Conservation (phyloP, 2,113 vertebrate genomes). For the Laterallus jamaicensis region DNA sequence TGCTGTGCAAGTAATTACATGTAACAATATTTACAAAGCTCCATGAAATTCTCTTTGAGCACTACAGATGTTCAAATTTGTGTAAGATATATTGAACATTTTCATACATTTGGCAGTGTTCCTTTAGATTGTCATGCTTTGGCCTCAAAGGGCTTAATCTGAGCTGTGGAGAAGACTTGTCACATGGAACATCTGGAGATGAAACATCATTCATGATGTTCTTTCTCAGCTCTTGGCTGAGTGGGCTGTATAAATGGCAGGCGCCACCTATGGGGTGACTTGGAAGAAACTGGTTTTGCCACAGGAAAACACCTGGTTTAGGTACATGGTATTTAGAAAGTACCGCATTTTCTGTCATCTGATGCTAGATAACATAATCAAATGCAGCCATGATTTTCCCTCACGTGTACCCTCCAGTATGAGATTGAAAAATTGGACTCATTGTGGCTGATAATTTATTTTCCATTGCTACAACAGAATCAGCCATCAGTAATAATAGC, state of each 20-base stretch:
- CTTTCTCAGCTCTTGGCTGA: background rate
- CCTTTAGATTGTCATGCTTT: background rate
- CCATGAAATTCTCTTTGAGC: background rate
- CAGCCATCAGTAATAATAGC: background rate
- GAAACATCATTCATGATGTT: background rate
- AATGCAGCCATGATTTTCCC: background rate
- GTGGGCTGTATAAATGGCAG: background rate
- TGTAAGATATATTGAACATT: background rate
- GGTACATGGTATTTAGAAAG: background rate
- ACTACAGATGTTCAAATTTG: background rate
- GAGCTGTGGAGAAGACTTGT: background rate
- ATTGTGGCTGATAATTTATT: background rate
- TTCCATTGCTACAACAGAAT: background rate
- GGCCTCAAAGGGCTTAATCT: background rate
- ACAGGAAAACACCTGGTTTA: background rate
- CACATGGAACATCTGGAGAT: background rate
- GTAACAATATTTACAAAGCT: background rate
- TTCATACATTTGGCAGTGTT: background rate
- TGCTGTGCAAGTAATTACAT: background rate
- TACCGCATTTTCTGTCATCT: background rate
- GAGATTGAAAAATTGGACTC: background rate
- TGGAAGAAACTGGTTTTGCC: background rate
- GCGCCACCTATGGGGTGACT: background rate
- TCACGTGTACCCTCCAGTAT: background rate
- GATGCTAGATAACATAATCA: background rate